Conservation (phyloP, 64 coral and sea anemone species). For the Stylophora pistillata region DNA sequence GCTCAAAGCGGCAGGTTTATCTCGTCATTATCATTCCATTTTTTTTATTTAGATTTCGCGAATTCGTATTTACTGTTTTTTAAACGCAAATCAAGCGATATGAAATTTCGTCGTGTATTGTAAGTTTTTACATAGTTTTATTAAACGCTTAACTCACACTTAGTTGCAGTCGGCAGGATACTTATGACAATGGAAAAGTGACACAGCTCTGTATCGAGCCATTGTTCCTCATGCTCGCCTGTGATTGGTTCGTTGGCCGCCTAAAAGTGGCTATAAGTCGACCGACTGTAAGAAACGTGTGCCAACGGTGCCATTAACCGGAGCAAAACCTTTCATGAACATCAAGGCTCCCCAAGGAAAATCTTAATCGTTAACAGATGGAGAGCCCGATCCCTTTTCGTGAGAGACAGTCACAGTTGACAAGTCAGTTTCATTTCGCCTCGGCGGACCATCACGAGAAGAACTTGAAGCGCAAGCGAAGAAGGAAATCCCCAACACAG, state of each 20-base stretch:
- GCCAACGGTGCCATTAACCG: constrained; percentile 36
- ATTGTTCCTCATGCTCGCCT: constrained; percentile 38
- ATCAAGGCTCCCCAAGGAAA: constrained; percentile 31
- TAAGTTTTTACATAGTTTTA: constrained; percentile 18
- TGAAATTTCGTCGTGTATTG: neutral
- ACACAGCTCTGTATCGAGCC: constrained; percentile 22
- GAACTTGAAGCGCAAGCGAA: constrained; percentile 75
- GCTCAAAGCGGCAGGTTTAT: neutral
- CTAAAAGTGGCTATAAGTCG: constrained; percentile 81
- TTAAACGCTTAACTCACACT: constrained; percentile 32
- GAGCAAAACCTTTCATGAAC: constrained; percentile 30
- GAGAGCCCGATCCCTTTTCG: constrained; percentile 55
- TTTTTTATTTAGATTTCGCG: neutral
- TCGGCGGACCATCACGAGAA: constrained; percentile 65
- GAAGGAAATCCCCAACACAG: constrained; percentile 89
- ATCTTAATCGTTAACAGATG: constrained; percentile 54
- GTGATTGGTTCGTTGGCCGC: constrained; percentile 52
- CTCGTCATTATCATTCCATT: too few species aligned
- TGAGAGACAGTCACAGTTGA: constrained; percentile 55
- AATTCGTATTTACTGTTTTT: neutral
- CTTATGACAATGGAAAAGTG: constrained; percentile 50
- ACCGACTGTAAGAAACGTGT: constrained; percentile 41
- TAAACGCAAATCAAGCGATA: constrained; percentile 24
- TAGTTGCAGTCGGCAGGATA: constrained; percentile 57
- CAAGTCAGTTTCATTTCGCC: constrained; percentile 64